Evolutionary conservation across 2,888 invertebrate genomes (phyloP).

Genomic region (Clistopyga incitator): DNA sequence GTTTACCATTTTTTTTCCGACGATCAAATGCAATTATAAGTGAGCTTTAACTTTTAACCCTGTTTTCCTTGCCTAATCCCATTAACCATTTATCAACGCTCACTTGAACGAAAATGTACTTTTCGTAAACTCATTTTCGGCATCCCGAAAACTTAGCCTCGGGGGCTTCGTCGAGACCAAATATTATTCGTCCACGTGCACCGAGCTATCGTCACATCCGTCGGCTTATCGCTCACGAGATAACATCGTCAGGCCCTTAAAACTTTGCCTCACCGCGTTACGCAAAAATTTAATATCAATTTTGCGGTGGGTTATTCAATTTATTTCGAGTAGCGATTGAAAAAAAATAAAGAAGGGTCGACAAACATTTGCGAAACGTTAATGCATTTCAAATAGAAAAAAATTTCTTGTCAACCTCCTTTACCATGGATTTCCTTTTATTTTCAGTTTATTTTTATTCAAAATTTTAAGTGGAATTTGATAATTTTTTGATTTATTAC

Average conservation of each 20-base stretch:
- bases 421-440: conserved; percentile 12
- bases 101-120: conserved; percentile 40
- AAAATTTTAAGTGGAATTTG: conserved; percentile 37
- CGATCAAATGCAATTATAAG: conserved; percentile 35
- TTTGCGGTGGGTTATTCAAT: background rate
- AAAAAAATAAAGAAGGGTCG: conserved; percentile 6
- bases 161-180: conserved; percentile 8
- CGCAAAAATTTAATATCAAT: background rate
- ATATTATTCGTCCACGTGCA: conserved; percentile 39
- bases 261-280: conserved; percentile 30
- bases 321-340: background rate
- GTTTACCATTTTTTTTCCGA: background rate
- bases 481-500: background rate
- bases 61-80: conserved; percentile 4
- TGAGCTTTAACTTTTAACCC: conserved; percentile 22
- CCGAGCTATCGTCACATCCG: conserved; percentile 13
- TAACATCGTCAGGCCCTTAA: conserved; percentile 19
- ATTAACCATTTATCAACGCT: conserved; percentile 45
- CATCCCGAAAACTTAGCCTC: conserved; percentile 13
- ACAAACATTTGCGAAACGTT: background rate
- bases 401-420: conserved; percentile 18
- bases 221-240: conserved; percentile 43
- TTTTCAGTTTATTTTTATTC: background rate
- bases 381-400: conserved; percentile 19
- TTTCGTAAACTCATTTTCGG: conserved; percentile 54